Percentiles rank a stretch among this genome's conserved stretches.
Evolutionary conservation across 2,797 vertebrate species (phyloP).

Genomic region (Malacoraja senta): DNA sequence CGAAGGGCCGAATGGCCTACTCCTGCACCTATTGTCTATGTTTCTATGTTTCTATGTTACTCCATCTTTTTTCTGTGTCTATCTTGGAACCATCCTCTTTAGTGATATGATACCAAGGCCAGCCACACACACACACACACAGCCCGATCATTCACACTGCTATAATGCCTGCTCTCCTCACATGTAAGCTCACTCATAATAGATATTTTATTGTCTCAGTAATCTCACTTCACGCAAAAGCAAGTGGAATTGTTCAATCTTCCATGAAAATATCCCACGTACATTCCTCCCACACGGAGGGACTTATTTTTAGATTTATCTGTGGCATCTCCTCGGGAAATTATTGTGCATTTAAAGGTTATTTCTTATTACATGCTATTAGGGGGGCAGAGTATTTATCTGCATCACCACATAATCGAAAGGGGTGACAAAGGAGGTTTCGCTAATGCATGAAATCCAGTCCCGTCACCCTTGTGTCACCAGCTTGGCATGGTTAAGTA

Average conservation of each 20-base stretch:
- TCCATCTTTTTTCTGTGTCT: too few species aligned
- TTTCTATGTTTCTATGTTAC: too few species aligned
- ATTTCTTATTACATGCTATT: slow-evolving; percentile 8
- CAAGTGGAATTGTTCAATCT: slow-evolving; percentile 9
- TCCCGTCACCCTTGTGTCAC: neutral
- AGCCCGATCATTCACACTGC: neutral
- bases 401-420: neutral
- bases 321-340: neutral
- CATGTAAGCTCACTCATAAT: neutral
- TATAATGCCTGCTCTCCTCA: neutral
- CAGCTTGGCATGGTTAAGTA: neutral
- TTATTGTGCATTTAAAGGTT: slow-evolving; percentile 22
- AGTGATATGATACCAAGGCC: too few species aligned
- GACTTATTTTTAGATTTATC: slow-evolving; percentile 24
- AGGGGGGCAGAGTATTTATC: neutral
- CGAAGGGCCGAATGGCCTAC: too few species aligned
- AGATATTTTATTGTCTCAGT: neutral
- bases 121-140: neutral
- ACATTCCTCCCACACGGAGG: neutral
- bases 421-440: neutral
- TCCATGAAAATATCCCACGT: slow-evolving; percentile 2
- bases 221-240: neutral
- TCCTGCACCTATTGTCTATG: too few species aligned
- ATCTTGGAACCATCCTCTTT: too few species aligned
- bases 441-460: neutral